phyloP scores from a whole-genome alignment of 2,888 invertebrate genomes.

The Drosophila antonietae region DNA sequence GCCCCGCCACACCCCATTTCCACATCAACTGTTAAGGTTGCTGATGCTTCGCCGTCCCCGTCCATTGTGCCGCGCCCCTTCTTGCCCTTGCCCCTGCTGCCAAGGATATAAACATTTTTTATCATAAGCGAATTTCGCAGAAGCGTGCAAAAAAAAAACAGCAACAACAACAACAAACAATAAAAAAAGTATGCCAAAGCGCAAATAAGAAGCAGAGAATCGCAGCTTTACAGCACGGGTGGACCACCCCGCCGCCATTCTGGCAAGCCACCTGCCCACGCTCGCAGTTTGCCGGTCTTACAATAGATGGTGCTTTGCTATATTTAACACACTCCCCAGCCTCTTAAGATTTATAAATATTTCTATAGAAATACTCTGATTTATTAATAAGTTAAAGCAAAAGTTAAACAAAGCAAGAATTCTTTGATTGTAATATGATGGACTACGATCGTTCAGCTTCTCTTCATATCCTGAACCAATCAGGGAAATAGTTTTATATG shows the following conservation, averaged over 20 bases:
- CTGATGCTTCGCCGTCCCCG: slow-evolving; percentile 60
- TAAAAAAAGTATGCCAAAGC: slow-evolving; percentile 39
- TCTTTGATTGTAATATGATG: neutral
- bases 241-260: neutral
- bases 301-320: slow-evolving; percentile 25
- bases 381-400: neutral
- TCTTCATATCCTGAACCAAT: too few species aligned
- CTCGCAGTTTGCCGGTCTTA: neutral
- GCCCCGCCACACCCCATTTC: slow-evolving; percentile 32
- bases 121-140: slow-evolving; percentile 74
- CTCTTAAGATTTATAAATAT: slow-evolving; percentile 2
- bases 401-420: neutral
- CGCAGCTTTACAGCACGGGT: slow-evolving; percentile 31
- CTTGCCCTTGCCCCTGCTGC: slow-evolving; percentile 43
- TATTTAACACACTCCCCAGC: slow-evolving; percentile 10
- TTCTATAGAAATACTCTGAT: neutral
- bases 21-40: slow-evolving; percentile 80
- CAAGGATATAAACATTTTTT: slow-evolving; percentile 82
- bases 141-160: slow-evolving; percentile 47
- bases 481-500: too few species aligned
- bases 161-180: slow-evolving; percentile 9
- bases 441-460: neutral
- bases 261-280: neutral
- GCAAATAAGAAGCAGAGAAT: slow-evolving; percentile 25
- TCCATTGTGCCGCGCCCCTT: neutral